Evolutionary conservation across 2,888 invertebrate genomes (phyloP).

Genomic region (Aethes cnicana): DNA sequence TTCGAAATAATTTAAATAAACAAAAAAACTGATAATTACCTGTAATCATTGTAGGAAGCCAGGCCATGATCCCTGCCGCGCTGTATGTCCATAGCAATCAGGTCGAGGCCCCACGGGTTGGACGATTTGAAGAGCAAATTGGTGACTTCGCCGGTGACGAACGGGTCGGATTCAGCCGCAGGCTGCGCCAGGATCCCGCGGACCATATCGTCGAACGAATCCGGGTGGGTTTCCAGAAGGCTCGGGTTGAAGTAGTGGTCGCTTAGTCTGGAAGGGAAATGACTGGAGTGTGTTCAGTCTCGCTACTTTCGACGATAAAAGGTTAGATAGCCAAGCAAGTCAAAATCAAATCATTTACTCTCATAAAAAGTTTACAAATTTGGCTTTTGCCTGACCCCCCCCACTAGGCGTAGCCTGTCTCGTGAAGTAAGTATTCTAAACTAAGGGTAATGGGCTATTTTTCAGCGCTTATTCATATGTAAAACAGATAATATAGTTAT

Average conservation of each 20-base stretch:
- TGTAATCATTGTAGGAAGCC: slow-evolving; percentile 84
- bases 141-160: slow-evolving; percentile 73
- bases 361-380: not conserved
- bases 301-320: too few relatives aligned
- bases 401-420: too few relatives aligned
- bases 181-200: slow-evolving; percentile 81
- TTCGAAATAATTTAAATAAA: too few relatives aligned
- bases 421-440: too few relatives aligned
- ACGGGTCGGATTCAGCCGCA: slow-evolving; percentile 81
- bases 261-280: slow-evolving; percentile 66
- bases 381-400: too few relatives aligned
- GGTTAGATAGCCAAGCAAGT: too few relatives aligned
- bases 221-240: slow-evolving; percentile 71
- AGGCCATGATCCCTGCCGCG: slow-evolving; percentile 85
- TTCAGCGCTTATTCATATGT: too few relatives aligned
- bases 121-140: slow-evolving; percentile 74
- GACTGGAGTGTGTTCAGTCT: too few relatives aligned
- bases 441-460: too few relatives aligned
- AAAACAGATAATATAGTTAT: too few relatives aligned
- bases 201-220: slow-evolving; percentile 78
- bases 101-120: slow-evolving; percentile 81
- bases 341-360: too few relatives aligned
- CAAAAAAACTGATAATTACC: slow-evolving; percentile 48
- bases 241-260: slow-evolving; percentile 82
- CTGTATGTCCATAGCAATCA: slow-evolving; percentile 85